Evolutionary conservation across 2,797 vertebrate species (phyloP), one percentile per base, ranked within the genome.

Genomic region (Gymnoscopelus braueri): DNA sequence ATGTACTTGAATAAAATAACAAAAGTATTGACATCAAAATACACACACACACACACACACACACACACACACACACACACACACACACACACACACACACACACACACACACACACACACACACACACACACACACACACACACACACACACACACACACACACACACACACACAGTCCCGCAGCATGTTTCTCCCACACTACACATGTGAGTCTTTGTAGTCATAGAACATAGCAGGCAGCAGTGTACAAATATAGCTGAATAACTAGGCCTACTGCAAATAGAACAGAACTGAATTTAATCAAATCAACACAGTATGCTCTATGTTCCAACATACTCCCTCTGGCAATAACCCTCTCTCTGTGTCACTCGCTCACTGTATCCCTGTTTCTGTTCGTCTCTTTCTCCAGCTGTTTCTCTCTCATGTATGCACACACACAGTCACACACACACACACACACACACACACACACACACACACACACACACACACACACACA

Each of bases 221-320:
- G 86, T 84, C 86, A 75, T 86, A 75, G 84, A 86, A 83, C 81
- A 80, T 77, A n/a, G 79, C 85, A 89, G 85, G 84, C 81, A 79
- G 80, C 68, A 35, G 75, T 82, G 84, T 83, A 81, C 83, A 87
- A 87, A 90, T 88, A 88, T 87, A 90, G 87, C 86, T 75, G 87
- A 85, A 80, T 82, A 87, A 85, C 85, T 78, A 85, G 85, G 87
- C 84, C 84, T 71, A 82, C 82, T 84, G 85, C 83, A 90, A 91
- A 89, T 85, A 88, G 84, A 88, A 88, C 85, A 88, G 87, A 83
- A 86, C 71, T 84, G 77, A 85, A 82, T 89, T 90, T 86, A 89
- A 91, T 90, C 87, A 89, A 91, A 89, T 88, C 87, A 88, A 88
- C 87, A 85, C 84, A 81, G 83, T 83, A 68, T 78, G 85, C 81